Evolutionary conservation across 92 coral and sea anemone species (phyloP).

Genomic region (Actinernus sp.): DNA sequence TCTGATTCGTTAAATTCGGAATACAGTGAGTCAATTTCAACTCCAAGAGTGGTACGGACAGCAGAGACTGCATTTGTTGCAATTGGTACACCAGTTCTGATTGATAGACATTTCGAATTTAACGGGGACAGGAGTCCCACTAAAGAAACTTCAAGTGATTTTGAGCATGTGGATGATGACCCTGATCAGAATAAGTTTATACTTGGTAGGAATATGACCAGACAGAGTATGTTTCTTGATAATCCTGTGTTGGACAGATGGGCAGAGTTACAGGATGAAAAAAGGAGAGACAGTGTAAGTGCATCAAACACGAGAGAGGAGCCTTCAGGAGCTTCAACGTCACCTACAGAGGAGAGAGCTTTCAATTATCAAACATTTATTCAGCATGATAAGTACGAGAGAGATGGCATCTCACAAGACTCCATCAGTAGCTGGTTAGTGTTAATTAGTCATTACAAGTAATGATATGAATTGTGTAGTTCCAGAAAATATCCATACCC

Average conservation of each 20-base stretch:
- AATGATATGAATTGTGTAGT: too few relatives aligned
- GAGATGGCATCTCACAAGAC: conserved; percentile 48
- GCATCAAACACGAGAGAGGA: conserved; percentile 44
- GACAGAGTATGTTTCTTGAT: conserved; percentile 88
- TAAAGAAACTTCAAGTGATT: conserved; percentile 40
- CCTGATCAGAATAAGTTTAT: conserved; percentile 73
- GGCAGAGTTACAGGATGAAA: conserved; percentile 86
- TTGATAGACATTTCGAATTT: conserved; percentile 20
- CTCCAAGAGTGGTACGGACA: conserved; percentile 53
- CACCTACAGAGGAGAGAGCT: conserved; percentile 77
- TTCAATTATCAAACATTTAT: conserved; percentile 18
- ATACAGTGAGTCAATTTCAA: conserved; percentile 32
- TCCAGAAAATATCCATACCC: too few relatives aligned
- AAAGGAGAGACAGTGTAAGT: conserved; percentile 43
- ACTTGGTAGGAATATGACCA: conserved; percentile 64
- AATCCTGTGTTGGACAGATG: conserved; percentile 87
- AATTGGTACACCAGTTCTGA: conserved; percentile 66
- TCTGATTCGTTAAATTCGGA: conserved; percentile 73
- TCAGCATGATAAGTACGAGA: conserved; percentile 17
- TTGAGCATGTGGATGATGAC: conserved; percentile 54
- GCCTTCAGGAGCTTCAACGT: conserved; percentile 80
- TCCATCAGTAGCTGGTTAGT: conserved; percentile 79
- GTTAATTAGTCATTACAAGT: too few relatives aligned
- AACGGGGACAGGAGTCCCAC: background rate
- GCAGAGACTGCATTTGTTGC: conserved; percentile 84